Percentiles rank a stretch among this genome's conserved stretches.
phyloP scores from a whole-genome alignment of 2,797 vertebrate species.

The Geotria australis region DNA sequence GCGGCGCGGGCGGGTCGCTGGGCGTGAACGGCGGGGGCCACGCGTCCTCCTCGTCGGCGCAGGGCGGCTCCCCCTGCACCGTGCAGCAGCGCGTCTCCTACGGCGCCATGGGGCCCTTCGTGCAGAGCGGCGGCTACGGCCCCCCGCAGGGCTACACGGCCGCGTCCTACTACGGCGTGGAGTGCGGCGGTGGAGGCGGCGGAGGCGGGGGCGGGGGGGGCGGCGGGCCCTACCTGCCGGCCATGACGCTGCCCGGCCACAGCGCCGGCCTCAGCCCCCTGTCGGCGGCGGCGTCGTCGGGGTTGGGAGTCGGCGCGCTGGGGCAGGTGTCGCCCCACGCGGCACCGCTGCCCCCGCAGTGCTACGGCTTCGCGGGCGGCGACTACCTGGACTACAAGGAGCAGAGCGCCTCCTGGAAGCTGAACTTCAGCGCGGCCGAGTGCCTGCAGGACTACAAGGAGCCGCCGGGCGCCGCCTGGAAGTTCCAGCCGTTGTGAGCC shows the following conservation, averaged over 20 bases:
- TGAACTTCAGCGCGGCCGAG: conserved; percentile 95
- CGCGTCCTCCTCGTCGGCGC: conserved; percentile 32
- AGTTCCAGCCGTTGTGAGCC: conserved; percentile 94
- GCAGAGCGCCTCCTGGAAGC: conserved; percentile 69
- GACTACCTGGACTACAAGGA: conserved; percentile 99
- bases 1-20: conserved; percentile 70
- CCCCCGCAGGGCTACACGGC: conserved; percentile 38
- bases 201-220: conserved; percentile 37
- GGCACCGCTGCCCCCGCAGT: conserved; percentile 73
- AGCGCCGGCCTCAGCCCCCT: conserved; percentile 28
- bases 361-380: conserved; percentile 39
- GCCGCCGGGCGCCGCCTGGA: conserved; percentile 53
- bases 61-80: conserved; percentile 3
- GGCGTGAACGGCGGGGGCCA: conserved; percentile 36
- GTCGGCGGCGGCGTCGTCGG: conserved; percentile 52
- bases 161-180: conserved; percentile 63
- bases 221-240: conserved; percentile 68
- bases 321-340: conserved; percentile 47
- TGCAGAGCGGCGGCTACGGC: conserved; percentile 56
- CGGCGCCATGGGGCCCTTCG: conserved; percentile 19
- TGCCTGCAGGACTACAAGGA: conserved; percentile 95
- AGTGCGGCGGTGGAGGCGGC: conserved; percentile 4
- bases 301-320: conserved; percentile 48
- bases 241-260: conserved; percentile 34
- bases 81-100: conserved; percentile 2